A percentile compares a stretch with the other conserved stretches of the same genome.
phyloP scores from a whole-genome alignment of 2,888 invertebrate genomes.

The Adela reaumurella region DNA sequence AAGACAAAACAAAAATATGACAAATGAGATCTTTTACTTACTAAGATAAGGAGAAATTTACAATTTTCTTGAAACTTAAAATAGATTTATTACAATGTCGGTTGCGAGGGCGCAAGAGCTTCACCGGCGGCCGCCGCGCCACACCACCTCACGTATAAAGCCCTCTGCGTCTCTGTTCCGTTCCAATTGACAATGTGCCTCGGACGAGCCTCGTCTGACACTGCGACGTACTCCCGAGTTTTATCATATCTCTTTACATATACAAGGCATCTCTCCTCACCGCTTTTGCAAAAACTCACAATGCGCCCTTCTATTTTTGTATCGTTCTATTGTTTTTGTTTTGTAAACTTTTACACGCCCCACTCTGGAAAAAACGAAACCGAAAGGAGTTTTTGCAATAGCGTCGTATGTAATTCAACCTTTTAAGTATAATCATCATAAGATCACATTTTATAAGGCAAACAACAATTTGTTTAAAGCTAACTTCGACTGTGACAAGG shows the following conservation, averaged over 20 bases:
- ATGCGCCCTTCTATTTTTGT: too few relatives aligned
- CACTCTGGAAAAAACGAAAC: too few relatives aligned
- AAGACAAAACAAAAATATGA: conserved; percentile 56
- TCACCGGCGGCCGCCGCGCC: neutral
- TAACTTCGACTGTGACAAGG: conserved; percentile 28
- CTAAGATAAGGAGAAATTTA: conserved; percentile 56
- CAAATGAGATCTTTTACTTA: conserved; percentile 56
- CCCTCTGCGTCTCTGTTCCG: conserved; percentile 25
- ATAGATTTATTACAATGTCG: neutral
- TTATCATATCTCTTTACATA: conserved; percentile 44
- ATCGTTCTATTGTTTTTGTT: too few relatives aligned
- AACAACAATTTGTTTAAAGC: conserved; percentile 53
- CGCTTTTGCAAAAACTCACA: conserved; percentile 22
- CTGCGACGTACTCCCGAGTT: conserved; percentile 32
- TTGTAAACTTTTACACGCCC: too few relatives aligned
- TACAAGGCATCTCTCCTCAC: conserved; percentile 44
- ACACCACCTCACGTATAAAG: too few relatives aligned
- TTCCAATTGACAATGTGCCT: conserved; percentile 38
- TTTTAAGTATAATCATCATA: conserved; percentile 37
- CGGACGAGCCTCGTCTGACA: conserved; percentile 26
- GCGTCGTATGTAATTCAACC: neutral
- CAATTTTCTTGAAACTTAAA: conserved; percentile 27
- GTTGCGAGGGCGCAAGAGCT: neutral
- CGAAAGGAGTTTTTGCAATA: neutral
- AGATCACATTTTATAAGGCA: conserved; percentile 57